A percentile compares a stretch with the other conserved stretches of the same genome.
Evolutionary conservation across 2,797 vertebrate species (phyloP).

Genomic region (Catamblyrhynchus diadema): DNA sequence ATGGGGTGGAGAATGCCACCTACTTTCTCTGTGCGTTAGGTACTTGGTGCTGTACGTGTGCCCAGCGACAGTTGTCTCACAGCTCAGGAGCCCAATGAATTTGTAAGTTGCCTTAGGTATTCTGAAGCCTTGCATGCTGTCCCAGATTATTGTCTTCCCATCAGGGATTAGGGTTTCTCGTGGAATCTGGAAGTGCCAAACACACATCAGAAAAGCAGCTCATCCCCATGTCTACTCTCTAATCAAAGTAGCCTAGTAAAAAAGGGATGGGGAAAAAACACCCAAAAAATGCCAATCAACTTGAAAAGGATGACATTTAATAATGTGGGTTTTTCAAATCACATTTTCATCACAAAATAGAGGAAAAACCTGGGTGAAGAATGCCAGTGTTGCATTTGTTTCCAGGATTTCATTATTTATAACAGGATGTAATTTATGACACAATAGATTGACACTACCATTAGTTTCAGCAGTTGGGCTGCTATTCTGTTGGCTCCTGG

Average conservation of each 20-base stretch:
- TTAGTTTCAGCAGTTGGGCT: background rate
- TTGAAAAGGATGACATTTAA: background rate
- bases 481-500: background rate
- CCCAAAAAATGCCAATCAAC: background rate
- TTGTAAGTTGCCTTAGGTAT: conserved; percentile 83
- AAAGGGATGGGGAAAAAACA: background rate
- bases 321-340: background rate
- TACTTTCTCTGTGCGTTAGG: conserved; percentile 85
- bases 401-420: conserved; percentile 54
- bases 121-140: conserved; percentile 86
- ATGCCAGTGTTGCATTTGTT: background rate
- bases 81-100: conserved; percentile 86
- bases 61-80: conserved; percentile 77
- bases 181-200: conserved; percentile 75
- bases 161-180: conserved; percentile 74
- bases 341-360: conserved; percentile 23
- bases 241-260: background rate
- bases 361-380: background rate
- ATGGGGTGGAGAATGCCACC: background rate
- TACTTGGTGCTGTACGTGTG: conserved; percentile 77
- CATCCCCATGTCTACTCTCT: background rate
- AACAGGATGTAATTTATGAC: conserved; percentile 57
- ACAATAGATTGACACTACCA: conserved; percentile 22
- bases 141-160: conserved; percentile 87
- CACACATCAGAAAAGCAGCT: background rate